Evolutionary conservation across 53 echinoderm and acorn worm genomes (phyloP), one percentile per base, ranked within the genome.

Genomic region (Hippasteria phrygiana): DNA sequence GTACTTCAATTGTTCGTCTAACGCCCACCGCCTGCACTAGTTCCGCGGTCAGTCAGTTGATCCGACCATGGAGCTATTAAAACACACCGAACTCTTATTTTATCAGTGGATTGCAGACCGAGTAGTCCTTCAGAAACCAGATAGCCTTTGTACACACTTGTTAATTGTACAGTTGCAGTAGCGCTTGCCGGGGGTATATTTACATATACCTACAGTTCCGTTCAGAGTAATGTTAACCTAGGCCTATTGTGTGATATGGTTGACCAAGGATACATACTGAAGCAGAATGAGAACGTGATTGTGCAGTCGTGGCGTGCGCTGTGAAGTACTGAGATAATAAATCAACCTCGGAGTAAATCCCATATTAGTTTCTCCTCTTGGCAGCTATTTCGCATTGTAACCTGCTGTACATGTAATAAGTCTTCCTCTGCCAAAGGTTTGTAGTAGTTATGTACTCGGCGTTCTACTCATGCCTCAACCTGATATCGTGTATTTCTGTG

Each of bases 121-220:
- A 42, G 65, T 66, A 33, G 33, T 62, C 27, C 56, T 43, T 81
- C 31, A 81, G 81, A 71, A 85, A 85, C 71, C 13, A 71, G 51
- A 85, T 85, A 85, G 70, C 85, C 85, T 70, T 71, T 85, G 70
- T 85, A 85, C 85, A 85, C 85, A 85, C 71, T 51, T 71, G 85
- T 50, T 85, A 85, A 85, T 85, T 85, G 71, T 85, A 85, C 71
- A 70, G 53, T 85, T 71, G 70, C 83, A 83, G 70, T 67, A 83
- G 36, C 18, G 51, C 70, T 85, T 20, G 39, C 31, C 42, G 71
- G 27, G 85, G 67, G 70, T 33, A 38, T 85, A 85, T 85, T 85
- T 85, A 51, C 85, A 85, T 85, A 71, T 71, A 71, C 85, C 71
- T 71, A 53, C 70, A 10, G 71, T 50, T 6, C 50, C 35, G 71